phyloP scores from a whole-genome alignment of 2,113 vertebrate genomes.

The Vimba vimba region DNA sequence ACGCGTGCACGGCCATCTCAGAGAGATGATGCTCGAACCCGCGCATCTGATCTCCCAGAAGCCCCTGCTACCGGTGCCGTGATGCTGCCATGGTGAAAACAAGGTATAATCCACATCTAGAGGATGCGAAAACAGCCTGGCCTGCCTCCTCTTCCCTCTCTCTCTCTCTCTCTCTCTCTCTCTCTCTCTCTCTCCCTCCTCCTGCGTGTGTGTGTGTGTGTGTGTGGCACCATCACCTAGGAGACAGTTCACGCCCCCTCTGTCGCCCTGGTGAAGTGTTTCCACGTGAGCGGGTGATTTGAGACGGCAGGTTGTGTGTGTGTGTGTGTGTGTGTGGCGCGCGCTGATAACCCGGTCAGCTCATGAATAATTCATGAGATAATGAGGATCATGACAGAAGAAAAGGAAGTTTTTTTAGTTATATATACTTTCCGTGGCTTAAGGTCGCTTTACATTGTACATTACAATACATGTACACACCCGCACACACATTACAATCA shows the following conservation, averaged over 20 bases:
- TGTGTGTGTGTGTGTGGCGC: too few relatives aligned
- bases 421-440: too few relatives aligned
- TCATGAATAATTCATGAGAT: conserved; percentile 69
- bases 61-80: conserved; percentile 63
- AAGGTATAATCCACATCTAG: conserved; percentile 65
- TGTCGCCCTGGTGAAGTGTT: conserved; percentile 39
- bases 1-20: conserved; percentile 74
- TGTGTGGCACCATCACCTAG: conserved; percentile 69
- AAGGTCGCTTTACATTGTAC: too few relatives aligned
- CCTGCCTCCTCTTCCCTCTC: conserved; percentile 32
- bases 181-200: conserved; percentile 47
- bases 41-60: conserved; percentile 56
- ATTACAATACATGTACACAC: too few relatives aligned
- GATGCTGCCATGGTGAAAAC: conserved; percentile 67
- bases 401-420: too few relatives aligned
- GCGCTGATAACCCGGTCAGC: conserved; percentile 55
- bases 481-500: too few relatives aligned
- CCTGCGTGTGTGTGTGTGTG: conserved; percentile 55
- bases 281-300: conserved; percentile 63
- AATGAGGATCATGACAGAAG: conserved; percentile 60
- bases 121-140: conserved; percentile 65
- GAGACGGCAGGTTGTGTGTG: conserved; percentile 52
- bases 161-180: conserved; percentile 41
- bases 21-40: conserved; percentile 64
- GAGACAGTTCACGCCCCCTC: conserved; percentile 65